A percentile compares a stretch with the other conserved stretches of the same genome.
Conservation (phyloP, 2,888 invertebrate species). For the Habroteleia sp. region DNA sequence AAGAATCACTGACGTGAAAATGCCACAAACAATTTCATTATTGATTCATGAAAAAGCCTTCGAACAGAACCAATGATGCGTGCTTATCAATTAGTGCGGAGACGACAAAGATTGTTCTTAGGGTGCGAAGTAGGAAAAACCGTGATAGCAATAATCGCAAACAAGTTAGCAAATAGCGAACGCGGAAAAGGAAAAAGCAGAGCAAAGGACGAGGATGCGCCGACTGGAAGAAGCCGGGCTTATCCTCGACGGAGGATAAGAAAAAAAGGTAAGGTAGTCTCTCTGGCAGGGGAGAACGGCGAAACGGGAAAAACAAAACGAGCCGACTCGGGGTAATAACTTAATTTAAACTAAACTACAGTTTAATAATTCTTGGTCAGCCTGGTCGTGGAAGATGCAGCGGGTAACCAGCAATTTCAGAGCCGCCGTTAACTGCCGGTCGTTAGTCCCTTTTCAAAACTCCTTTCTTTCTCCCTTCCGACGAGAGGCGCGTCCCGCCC, state of each 20-base stretch:
- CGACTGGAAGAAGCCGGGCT: slow-evolving; percentile 28
- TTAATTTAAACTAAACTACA: slow-evolving; percentile 82
- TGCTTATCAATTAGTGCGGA: too few relatives aligned
- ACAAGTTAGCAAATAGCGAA: slow-evolving; percentile 4
- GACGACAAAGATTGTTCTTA: too few relatives aligned
- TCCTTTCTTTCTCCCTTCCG: slow-evolving; percentile 76
- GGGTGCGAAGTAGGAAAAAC: slow-evolving; percentile 1
- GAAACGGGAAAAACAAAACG: slow-evolving; percentile 74
- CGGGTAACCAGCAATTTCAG: slow-evolving; percentile 81
- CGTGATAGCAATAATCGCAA: slow-evolving; percentile 9
- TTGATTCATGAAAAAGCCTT: too few relatives aligned
- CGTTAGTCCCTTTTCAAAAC: slow-evolving; percentile 82
- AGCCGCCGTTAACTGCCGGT: slow-evolving; percentile 82
- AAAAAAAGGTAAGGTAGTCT: slow-evolving; percentile 58
- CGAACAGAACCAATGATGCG: too few relatives aligned
- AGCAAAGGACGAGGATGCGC: slow-evolving; percentile 17
- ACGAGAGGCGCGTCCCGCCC: slow-evolving; percentile 52
- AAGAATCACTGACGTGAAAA: too few relatives aligned
- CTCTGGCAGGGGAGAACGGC: slow-evolving; percentile 47
- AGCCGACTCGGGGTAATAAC: slow-evolving; percentile 79
- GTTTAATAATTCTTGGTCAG: slow-evolving; percentile 81
- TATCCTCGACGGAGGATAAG: slow-evolving; percentile 27
- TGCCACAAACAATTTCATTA: too few relatives aligned
- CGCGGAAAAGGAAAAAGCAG: slow-evolving; percentile 53
- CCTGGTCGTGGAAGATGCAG: slow-evolving; percentile 77